These are phyloP conservation scores for Oedothorax gibbosus DNA, from an alignment of 1,140 invertebrate genomes.

Conservation along the genomic window DNA sequence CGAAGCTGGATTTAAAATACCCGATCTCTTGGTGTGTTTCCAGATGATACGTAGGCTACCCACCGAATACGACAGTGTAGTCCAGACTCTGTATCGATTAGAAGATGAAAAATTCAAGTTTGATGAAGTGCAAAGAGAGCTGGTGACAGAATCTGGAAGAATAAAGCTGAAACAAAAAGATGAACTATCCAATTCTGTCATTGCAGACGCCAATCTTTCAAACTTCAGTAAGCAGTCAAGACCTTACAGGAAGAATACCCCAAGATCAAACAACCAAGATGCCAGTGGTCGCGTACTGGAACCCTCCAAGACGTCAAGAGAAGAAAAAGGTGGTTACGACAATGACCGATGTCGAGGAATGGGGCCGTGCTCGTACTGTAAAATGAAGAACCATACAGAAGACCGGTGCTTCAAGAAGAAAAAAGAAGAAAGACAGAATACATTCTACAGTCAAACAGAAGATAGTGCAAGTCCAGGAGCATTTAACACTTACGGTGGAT, in stretches of 20 bases:
- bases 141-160: slow-evolving; percentile 11
- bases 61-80: not conserved
- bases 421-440: not conserved
- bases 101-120: not conserved
- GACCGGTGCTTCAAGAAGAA: not conserved
- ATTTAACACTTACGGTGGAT: not conserved
- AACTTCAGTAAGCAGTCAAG: not conserved
- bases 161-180: not conserved
- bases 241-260: too few species aligned
- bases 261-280: not conserved
- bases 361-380: not conserved
- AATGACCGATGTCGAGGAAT: too few species aligned
- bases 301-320: not conserved
- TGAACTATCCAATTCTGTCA: too few species aligned
- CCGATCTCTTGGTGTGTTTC: not conserved
- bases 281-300: not conserved
- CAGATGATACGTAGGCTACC: not conserved
- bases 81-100: slow-evolving; percentile 1
- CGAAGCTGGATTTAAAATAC: slow-evolving; percentile 1
- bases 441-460: not conserved
- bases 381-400: not conserved
- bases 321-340: not conserved
- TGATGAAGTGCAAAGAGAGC: not conserved
- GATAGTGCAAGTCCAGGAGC: not conserved
- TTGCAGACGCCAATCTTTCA: too few species aligned